These are phyloP conservation scores for Coregonus suidteri DNA, from an alignment of 2,797 vertebrate species.

Conservation along the genomic window DNA sequence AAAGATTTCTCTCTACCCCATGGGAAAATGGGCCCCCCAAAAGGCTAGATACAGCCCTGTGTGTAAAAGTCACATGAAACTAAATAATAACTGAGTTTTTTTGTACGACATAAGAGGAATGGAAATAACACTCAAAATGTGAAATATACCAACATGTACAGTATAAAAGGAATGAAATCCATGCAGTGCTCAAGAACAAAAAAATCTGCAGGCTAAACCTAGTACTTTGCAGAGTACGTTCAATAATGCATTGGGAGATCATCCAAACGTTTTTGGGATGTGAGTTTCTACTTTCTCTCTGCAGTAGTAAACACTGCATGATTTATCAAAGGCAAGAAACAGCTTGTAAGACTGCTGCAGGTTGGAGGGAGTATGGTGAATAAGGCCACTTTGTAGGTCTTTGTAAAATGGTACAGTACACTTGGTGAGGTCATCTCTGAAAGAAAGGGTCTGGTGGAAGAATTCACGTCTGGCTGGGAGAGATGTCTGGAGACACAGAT, in stretches of 20 bases:
- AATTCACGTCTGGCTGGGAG: slow-evolving; percentile 63
- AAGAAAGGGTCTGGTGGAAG: slow-evolving; percentile 44
- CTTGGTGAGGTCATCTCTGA: slow-evolving; percentile 55
- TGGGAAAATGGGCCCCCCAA: no score
- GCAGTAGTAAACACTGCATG: slow-evolving; percentile 70
- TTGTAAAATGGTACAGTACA: slow-evolving; percentile 42
- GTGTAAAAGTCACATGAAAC: no score
- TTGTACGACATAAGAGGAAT: no score
- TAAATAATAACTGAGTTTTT: no score
- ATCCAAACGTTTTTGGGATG: slow-evolving; percentile 48
- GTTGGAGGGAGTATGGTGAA: slow-evolving; percentile 42
- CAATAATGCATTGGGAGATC: slow-evolving; percentile 63
- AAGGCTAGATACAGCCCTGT: no score
- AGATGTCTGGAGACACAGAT: slow-evolving; percentile 37
- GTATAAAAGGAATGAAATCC: neutral
- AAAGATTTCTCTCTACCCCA: no score
- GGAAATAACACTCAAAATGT: neutral
- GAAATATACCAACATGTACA: neutral
- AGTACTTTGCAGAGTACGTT: slow-evolving; percentile 25
- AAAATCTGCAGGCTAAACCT: slow-evolving; percentile 31
- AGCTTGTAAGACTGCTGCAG: slow-evolving; percentile 50
- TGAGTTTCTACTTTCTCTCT: slow-evolving; percentile 35
- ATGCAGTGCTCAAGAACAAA: slow-evolving; percentile 20
- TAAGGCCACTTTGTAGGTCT: slow-evolving; percentile 26
- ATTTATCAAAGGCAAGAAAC: slow-evolving; percentile 64